Evolutionary conservation across 2,113 vertebrate genomes (phyloP).

Genomic region (Myrmecobius fasciatus): DNA sequence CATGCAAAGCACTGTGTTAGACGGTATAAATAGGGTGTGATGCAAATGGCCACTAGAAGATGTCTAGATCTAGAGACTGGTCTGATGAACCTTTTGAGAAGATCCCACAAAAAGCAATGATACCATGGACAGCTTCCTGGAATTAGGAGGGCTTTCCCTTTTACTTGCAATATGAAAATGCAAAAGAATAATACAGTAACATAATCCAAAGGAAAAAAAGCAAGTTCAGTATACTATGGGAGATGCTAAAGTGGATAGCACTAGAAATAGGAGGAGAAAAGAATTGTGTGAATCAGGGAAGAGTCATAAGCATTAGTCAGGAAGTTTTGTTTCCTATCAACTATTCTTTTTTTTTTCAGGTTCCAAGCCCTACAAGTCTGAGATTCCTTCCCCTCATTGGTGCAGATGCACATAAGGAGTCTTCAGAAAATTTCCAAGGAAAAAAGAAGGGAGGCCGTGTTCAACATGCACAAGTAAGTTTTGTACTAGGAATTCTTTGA

Average conservation of each 20-base stretch:
- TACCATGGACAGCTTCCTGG: not conserved
- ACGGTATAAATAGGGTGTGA: not conserved
- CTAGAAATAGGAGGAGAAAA: not conserved
- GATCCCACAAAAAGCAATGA: not conserved
- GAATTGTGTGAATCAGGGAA: not conserved
- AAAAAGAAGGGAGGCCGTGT: slow-evolving; percentile 63
- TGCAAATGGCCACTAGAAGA: not conserved
- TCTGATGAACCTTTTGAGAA: not conserved
- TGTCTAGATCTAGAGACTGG: not conserved
- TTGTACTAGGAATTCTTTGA: not conserved
- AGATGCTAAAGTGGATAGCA: not conserved
- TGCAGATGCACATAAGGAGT: slow-evolving; percentile 55
- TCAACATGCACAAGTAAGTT: slow-evolving; percentile 68
- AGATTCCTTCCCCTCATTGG: slow-evolving; percentile 74
- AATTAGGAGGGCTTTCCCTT: not conserved
- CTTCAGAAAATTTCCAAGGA: not conserved
- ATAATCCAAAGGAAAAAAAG: not conserved
- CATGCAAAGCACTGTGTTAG: not conserved
- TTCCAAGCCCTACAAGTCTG: slow-evolving; percentile 68
- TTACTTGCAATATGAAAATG: not conserved
- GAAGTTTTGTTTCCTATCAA: not conserved
- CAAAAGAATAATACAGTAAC: not conserved
- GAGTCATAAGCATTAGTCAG: not conserved
- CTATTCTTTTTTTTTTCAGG: slow-evolving; percentile 51
- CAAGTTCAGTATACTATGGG: not conserved